Conservation (phyloP, 1,140 invertebrate genomes). For the Drosophila bocki region DNA sequence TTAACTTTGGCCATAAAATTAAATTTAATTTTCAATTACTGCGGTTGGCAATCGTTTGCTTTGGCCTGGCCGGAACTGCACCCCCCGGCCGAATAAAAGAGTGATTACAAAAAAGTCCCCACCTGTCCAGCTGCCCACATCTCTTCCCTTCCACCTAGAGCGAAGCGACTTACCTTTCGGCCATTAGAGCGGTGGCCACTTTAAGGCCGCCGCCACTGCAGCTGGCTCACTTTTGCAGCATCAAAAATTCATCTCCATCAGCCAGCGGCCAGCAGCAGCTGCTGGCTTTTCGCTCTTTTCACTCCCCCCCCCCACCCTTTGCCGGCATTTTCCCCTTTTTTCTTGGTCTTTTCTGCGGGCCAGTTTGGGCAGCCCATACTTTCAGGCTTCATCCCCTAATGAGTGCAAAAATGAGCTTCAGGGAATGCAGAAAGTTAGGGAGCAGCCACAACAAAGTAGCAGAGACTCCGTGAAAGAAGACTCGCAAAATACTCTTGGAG, state of each 20-base stretch:
- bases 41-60: constrained; percentile 50
- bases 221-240: constrained; percentile 57
- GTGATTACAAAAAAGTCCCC: constrained; percentile 30
- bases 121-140: not conserved
- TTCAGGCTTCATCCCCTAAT: constrained; percentile 63
- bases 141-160: not conserved
- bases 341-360: constrained; percentile 35
- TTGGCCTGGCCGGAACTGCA: constrained; percentile 14
- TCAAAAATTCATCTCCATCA: constrained; percentile 56
- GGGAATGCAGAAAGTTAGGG: constrained; percentile 29
- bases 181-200: constrained; percentile 49
- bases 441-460: constrained; percentile 7
- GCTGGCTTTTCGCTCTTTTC: constrained; percentile 35
- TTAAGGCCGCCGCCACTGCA: constrained; percentile 38
- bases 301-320: not conserved
- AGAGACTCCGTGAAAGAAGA: constrained; percentile 6
- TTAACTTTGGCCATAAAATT: constrained; percentile 80
- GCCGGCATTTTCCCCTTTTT: constrained; percentile 13
- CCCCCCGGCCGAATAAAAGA: constrained; percentile 26
- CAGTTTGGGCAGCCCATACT: constrained; percentile 36
- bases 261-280: constrained; percentile 42
- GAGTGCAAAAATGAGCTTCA: constrained; percentile 74
- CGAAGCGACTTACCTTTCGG: constrained; percentile 20
- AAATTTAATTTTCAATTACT: constrained; percentile 84
- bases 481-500: constrained; percentile 5